Evolutionary conservation across 2,113 vertebrate species (phyloP), one percentile per base, ranked within the genome.

Genomic region (Neotoma lepida): DNA sequence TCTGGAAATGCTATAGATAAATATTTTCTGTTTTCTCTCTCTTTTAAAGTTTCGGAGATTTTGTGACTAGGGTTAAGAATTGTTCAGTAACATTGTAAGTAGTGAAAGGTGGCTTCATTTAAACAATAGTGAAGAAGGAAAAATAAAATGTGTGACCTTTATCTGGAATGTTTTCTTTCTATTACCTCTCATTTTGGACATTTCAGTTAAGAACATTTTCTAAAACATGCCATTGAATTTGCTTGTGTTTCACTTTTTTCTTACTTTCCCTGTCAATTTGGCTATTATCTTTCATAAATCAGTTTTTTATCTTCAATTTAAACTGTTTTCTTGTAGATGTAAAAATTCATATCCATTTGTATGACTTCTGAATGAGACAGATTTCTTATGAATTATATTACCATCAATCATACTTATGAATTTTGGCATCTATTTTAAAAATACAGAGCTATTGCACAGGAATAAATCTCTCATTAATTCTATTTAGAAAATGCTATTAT

Each of bases 131-230:
- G 1, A 15, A 63, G 58, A 89, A 68, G 6, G 73, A 89, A 95
- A 95, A 58, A 13, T 66, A 7, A 87, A 86, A 82, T 18, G 6
- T 70, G 30, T 95, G 80, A 74, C 14, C n/a, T 96, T 90, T 94
- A 86, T 26, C 1, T 3, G 24, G 49, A 18, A n/a, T 70, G 76
- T 76, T 88, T 94, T 95, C 28, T 92, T 95, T 56, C 66, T 94
- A 18, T 76, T 90, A 41, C 9, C 4, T 95, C 41, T 92, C 35
- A 94, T 92, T 84, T 95, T 92, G 39, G 22, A 94, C 86, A 78
- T 92, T 73, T 71, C 51, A 49, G 17, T 87, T 94, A 49, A 85
- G 44, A 95, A 87, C 88, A 56, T 91, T 94, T 97, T 90, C 63
- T 39, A 77, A 96, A 94, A 91, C 70, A 74, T 80, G 46, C 2